Conservation (phyloP, 2,888 invertebrate genomes). For the Nowickia ferox region DNA sequence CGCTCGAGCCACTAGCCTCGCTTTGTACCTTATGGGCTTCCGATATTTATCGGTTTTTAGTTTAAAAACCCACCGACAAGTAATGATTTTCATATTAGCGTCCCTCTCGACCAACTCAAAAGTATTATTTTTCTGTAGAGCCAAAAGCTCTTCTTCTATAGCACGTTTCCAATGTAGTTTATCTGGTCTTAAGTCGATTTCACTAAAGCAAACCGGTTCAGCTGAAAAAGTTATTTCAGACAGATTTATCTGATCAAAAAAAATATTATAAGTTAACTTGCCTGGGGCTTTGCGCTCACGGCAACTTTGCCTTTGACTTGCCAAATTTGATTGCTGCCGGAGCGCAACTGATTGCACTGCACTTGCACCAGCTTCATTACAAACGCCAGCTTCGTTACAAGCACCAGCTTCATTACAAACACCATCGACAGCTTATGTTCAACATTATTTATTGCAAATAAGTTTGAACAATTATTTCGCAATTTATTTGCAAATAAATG, state of each 20-base stretch:
- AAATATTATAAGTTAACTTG: too few relatives aligned
- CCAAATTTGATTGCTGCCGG: conserved; percentile 25
- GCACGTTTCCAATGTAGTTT: neutral
- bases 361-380: neutral
- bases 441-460: too few relatives aligned
- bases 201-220: conserved; percentile 5
- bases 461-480: too few relatives aligned
- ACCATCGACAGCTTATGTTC: too few relatives aligned
- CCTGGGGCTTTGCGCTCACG: conserved; percentile 22
- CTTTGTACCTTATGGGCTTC: conserved; percentile 22
- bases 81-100: neutral
- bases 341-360: neutral
- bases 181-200: neutral
- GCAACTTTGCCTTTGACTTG: conserved; percentile 34
- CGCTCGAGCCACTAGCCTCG: conserved; percentile 28
- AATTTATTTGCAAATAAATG: too few relatives aligned
- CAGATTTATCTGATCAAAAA: too few relatives aligned
- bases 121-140: conserved; percentile 3
- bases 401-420: neutral
- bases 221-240: conserved; percentile 6
- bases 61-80: neutral
- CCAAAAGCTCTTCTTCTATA: conserved; percentile 9
- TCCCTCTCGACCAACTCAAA: conserved; percentile 4
- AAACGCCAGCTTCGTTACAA: neutral
- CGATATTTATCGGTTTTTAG: conserved; percentile 13